phyloP scores from a whole-genome alignment of 53 echinoderm and acorn worm genomes.

The Holothuria scabra region DNA sequence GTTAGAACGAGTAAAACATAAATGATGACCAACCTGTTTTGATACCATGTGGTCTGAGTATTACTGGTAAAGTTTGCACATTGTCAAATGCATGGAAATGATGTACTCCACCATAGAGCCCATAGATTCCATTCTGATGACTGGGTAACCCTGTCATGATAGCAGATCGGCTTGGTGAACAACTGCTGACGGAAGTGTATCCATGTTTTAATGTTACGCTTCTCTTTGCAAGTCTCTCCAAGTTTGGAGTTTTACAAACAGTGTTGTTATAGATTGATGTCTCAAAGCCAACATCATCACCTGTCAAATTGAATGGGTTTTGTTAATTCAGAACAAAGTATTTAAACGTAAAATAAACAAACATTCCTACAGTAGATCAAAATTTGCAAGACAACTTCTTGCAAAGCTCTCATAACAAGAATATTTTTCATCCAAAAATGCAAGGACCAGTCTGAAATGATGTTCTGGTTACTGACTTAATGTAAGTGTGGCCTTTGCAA shows the following conservation, averaged over 20 bases:
- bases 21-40: conserved; percentile 68
- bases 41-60: conserved; percentile 68
- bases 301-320: conserved; percentile 1
- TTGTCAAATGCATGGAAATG: conserved; percentile 82
- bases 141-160: conserved; percentile 91
- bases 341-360: too few relatives aligned
- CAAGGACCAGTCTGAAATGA: too few relatives aligned
- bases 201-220: conserved; percentile 77
- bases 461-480: too few relatives aligned
- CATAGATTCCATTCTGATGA: conserved; percentile 97
- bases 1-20: too few relatives aligned
- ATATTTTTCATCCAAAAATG: too few relatives aligned
- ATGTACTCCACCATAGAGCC: conserved; percentile 70
- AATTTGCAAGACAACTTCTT: too few relatives aligned
- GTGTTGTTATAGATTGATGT: conserved; percentile 93
- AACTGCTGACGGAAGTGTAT: conserved; percentile 95
- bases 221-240: conserved; percentile 70
- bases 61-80: conserved; percentile 68
- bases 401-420: too few relatives aligned
- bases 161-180: conserved; percentile 93
- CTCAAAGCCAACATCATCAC: conserved; percentile 92
- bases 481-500: too few relatives aligned
- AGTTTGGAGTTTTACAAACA: conserved; percentile 87
- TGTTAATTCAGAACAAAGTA: too few relatives aligned
- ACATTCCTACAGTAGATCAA: too few relatives aligned